Conservation (phyloP, 2,888 invertebrate genomes). For the Stictocephala bisonia region DNA sequence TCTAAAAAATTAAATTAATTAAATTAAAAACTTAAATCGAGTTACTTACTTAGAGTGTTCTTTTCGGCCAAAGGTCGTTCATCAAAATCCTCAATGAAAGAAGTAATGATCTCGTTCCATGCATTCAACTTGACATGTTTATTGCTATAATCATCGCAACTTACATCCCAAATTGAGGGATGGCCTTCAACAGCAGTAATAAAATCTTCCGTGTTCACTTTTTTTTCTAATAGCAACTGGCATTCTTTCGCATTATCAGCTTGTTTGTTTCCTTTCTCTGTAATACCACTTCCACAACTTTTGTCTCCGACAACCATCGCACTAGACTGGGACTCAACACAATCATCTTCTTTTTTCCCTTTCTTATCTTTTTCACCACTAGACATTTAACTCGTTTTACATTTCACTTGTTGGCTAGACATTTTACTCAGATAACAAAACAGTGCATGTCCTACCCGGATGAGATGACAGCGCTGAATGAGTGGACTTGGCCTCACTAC, state of each 20-base stretch:
- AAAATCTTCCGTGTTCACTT: conserved; percentile 31
- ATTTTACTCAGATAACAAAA: no score
- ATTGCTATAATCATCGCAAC: conserved; percentile 34
- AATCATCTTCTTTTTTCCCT: no score
- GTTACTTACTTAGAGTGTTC: conserved; percentile 36
- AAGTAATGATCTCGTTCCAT: conserved; percentile 32
- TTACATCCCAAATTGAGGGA: conserved; percentile 30
- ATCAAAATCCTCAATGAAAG: conserved; percentile 36
- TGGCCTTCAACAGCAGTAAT: conserved; percentile 34
- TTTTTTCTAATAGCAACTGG: conserved; percentile 26
- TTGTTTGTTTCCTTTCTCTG: conserved; percentile 26
- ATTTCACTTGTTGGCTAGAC: no score
- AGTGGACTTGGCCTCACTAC: no score
- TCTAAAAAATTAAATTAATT: no score
- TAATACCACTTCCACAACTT: conserved; percentile 25
- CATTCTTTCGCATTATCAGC: conserved; percentile 31
- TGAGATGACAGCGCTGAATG: no score
- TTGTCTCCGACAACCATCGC: conserved; percentile 28
- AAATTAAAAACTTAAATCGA: not conserved
- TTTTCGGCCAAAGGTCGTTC: conserved; percentile 36
- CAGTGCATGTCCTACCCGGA: no score
- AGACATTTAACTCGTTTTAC: no score
- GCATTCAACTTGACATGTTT: conserved; percentile 33
- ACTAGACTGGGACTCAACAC: no score
- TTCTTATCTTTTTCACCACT: no score